Evolutionary conservation across 2,888 invertebrate species (phyloP).

Genomic region (Phengaris alcon): DNA sequence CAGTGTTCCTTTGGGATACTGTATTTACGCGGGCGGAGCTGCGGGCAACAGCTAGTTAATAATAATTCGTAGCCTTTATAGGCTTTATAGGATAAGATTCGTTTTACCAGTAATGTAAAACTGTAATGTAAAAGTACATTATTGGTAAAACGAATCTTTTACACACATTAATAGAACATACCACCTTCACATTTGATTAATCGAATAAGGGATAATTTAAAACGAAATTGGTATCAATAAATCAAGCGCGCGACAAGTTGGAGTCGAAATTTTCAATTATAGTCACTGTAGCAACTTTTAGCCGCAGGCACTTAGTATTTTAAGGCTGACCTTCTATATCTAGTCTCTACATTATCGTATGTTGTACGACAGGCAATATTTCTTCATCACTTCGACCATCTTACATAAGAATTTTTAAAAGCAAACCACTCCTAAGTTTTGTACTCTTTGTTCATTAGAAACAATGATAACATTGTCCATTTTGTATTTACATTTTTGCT

Average conservation of each 20-base stretch:
- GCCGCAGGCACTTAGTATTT: constrained; percentile 23
- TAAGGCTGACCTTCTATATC: constrained; percentile 13
- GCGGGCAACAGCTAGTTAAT: not conserved
- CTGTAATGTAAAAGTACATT: too few species aligned
- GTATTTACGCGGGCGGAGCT: too few species aligned
- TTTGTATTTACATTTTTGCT: constrained; percentile 58
- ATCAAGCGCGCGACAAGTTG: not conserved
- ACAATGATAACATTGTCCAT: constrained; percentile 57
- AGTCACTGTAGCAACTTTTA: constrained; percentile 3
- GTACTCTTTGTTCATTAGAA: constrained; percentile 47
- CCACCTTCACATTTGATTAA: constrained; percentile 7
- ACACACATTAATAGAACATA: constrained; percentile 11
- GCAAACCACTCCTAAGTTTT: constrained; percentile 51
- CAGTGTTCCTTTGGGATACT: too few species aligned
- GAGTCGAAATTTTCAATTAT: constrained; percentile 25
- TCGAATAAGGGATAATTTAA: constrained; percentile 19
- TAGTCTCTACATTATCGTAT: constrained; percentile 16
- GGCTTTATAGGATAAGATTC: not conserved
- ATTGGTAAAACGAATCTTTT: not conserved
- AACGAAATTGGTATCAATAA: constrained; percentile 21
- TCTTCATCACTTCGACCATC: constrained; percentile 57
- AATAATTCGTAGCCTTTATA: not conserved
- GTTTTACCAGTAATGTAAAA: not conserved
- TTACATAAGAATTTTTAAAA: constrained; percentile 63
- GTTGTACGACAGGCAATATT: constrained; percentile 40